phyloP scores from a whole-genome alignment of 2,113 vertebrate genomes.

The Nettapus auritus region DNA sequence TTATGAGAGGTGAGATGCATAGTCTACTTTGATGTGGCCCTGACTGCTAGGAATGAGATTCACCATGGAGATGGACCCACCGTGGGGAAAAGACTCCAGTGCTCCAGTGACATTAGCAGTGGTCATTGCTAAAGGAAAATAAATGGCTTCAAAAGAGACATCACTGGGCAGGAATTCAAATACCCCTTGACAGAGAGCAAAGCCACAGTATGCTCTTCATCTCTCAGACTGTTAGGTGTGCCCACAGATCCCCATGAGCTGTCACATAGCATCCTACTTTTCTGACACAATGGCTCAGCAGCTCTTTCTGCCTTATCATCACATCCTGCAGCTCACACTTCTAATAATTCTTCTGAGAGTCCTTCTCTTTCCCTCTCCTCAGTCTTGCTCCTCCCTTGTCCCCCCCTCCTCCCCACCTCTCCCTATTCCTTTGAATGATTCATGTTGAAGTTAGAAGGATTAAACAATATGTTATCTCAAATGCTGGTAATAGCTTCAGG shows the following conservation, averaged over 20 bases:
- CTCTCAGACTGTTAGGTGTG: background rate
- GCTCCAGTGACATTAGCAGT: background rate
- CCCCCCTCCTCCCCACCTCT: background rate
- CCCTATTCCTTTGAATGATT: slow-evolving; percentile 70
- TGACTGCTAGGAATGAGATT: background rate
- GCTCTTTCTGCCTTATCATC: slow-evolving; percentile 37
- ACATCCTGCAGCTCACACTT: slow-evolving; percentile 12
- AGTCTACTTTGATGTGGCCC: background rate
- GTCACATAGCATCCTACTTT: background rate
- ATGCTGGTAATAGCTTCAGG: slow-evolving; percentile 57
- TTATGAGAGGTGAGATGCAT: rapidly evolving
- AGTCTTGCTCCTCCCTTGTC: background rate
- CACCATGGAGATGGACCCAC: background rate
- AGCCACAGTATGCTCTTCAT: background rate
- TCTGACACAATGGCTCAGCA: background rate
- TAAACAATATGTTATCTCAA: slow-evolving; percentile 70
- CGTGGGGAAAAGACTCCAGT: background rate
- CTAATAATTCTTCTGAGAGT: slow-evolving; percentile 39
- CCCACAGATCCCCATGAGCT: background rate
- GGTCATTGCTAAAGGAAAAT: background rate
- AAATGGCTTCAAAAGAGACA: background rate
- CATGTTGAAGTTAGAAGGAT: slow-evolving; percentile 68
- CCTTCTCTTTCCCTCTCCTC: slow-evolving; percentile 5
- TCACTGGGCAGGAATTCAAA: background rate
- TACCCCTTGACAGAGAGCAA: background rate